Evolutionary conservation across 2,888 invertebrate species (phyloP).

Genomic region (Seira sanloemensis): DNA sequence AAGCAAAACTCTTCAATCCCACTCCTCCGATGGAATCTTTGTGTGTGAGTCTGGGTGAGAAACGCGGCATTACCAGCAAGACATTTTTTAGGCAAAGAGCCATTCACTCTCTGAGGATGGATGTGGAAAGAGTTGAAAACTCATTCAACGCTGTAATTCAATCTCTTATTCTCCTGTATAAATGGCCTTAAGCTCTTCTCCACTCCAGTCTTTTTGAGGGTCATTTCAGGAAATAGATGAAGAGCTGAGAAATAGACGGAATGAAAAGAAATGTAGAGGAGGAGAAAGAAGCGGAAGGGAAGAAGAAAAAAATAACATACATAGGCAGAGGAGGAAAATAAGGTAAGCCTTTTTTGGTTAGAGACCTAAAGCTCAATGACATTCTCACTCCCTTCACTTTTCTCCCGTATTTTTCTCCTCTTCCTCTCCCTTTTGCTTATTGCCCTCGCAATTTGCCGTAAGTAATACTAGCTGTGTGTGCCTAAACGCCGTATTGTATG

Average conservation of each 20-base stretch:
- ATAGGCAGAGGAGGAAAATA: slow-evolving; percentile 18
- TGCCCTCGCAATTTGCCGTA: slow-evolving; percentile 59
- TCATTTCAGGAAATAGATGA: slow-evolving; percentile 63
- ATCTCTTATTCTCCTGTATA: slow-evolving; percentile 62
- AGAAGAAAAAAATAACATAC: background rate
- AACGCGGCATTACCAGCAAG: slow-evolving; percentile 31
- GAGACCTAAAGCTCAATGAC: slow-evolving; percentile 46
- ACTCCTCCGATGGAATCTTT: slow-evolving; percentile 41
- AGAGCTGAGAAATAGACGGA: slow-evolving; percentile 40
- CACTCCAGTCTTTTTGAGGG: slow-evolving; percentile 57
- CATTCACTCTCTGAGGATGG: slow-evolving; percentile 43
- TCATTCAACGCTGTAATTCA: slow-evolving; percentile 64
- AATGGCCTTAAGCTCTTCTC: slow-evolving; percentile 64
- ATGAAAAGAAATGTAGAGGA: slow-evolving; percentile 39
- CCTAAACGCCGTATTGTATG: slow-evolving; percentile 37
- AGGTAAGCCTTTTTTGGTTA: slow-evolving; percentile 53
- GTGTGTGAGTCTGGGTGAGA: background rate
- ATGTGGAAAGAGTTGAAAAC: slow-evolving; percentile 63
- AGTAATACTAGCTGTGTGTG: slow-evolving; percentile 42
- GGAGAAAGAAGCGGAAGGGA: background rate
- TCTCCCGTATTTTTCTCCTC: no score
- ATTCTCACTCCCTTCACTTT: slow-evolving; percentile 52
- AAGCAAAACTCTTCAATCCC: slow-evolving; percentile 52
- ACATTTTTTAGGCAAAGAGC: slow-evolving; percentile 40
- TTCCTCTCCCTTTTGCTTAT: slow-evolving; percentile 40